A percentile compares a stretch with the other conserved stretches of the same genome.
phyloP scores from a whole-genome alignment of 2,797 vertebrate genomes.

The Agapornis canus region DNA sequence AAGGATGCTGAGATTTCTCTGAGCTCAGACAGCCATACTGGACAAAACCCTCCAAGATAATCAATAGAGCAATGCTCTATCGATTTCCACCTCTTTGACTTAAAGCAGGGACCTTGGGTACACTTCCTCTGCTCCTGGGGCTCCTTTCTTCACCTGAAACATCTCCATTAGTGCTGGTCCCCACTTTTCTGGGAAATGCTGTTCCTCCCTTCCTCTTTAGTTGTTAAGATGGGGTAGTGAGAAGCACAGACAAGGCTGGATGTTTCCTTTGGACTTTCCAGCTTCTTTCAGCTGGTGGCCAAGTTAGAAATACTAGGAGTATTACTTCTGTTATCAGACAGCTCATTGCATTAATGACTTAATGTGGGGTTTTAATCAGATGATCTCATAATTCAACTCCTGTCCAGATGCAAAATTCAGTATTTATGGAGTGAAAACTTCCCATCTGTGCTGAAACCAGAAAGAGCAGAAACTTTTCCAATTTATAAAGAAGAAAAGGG shows the following conservation, averaged over 20 bases:
- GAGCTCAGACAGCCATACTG: rapidly evolving
- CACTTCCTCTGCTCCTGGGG: background rate
- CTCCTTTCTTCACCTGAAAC: background rate
- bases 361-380: background rate
- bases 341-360: conserved; percentile 44
- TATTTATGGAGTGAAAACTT: conserved; percentile 25
- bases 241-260: background rate
- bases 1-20: background rate
- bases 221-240: background rate
- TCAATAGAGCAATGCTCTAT: rapidly evolving
- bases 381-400: background rate
- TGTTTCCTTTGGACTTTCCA: background rate
- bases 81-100: background rate
- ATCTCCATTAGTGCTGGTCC: no score
- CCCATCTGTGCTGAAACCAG: background rate
- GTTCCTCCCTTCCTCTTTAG: background rate
- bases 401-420: background rate
- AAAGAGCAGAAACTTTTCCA: background rate
- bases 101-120: background rate
- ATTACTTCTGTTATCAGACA: background rate
- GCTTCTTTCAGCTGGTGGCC: background rate
- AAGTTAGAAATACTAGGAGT: conserved; percentile 30
- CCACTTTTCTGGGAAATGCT: background rate
- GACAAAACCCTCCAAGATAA: background rate
- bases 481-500: background rate